Percentiles rank a stretch among this genome's conserved stretches.
These are phyloP conservation scores for Tipula confusa DNA, from an alignment of 2,888 invertebrate species.

Conservation along the genomic window DNA sequence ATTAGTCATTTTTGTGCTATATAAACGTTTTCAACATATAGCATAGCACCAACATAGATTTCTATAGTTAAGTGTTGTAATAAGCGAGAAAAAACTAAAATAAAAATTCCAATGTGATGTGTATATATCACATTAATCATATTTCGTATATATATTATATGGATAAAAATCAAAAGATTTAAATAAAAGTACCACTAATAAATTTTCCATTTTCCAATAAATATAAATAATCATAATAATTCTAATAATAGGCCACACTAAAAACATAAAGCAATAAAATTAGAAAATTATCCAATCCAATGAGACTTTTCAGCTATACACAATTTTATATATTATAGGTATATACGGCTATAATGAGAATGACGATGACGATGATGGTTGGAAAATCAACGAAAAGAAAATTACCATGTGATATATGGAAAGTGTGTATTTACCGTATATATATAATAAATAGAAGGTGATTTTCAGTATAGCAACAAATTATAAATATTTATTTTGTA, in stretches of 20 bases:
- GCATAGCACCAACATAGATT: neutral
- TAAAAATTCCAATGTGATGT: conserved; percentile 20
- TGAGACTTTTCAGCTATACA: neutral
- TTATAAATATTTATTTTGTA: neutral
- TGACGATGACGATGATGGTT: neutral
- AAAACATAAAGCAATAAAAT: neutral
- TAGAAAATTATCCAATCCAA: conserved; percentile 12
- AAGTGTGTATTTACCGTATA: neutral
- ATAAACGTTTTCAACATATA: neutral
- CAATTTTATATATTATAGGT: neutral
- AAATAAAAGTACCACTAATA: neutral
- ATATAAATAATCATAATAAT: neutral
- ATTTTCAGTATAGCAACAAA: conserved; percentile 8
- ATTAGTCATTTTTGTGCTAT: neutral
- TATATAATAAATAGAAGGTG: neutral
- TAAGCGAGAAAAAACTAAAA: neutral
- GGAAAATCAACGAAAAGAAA: neutral
- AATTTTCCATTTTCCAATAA: neutral
- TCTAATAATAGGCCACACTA: conserved; percentile 25
- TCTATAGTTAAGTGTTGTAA: neutral
- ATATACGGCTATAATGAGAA: neutral
- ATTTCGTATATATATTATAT: neutral
- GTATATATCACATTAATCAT: neutral
- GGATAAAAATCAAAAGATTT: neutral
- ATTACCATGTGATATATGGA: conserved; percentile 20